Conservation (phyloP, 1,140 invertebrate genomes). For the Triops longicaudatus region DNA sequence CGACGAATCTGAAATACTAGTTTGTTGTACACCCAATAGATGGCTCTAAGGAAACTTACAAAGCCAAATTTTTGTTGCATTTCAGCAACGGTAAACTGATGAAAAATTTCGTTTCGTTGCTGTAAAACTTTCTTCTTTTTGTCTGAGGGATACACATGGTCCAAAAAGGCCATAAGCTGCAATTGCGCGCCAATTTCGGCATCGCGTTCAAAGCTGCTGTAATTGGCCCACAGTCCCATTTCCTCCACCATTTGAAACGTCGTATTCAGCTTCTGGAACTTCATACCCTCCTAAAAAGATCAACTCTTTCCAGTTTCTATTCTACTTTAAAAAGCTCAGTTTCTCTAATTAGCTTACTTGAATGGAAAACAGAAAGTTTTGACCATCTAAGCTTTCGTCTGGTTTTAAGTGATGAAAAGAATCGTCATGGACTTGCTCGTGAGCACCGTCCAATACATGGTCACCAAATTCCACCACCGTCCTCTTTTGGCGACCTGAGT, state of each 20-base stretch:
- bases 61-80: slow-evolving; percentile 26
- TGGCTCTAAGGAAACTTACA: slow-evolving; percentile 24
- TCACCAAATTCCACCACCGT: slow-evolving; percentile 19
- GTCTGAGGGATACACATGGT: slow-evolving; percentile 40
- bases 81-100: slow-evolving; percentile 21
- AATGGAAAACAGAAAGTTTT: slow-evolving; percentile 20
- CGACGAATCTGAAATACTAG: too few species aligned
- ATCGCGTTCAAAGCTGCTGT: not conserved
- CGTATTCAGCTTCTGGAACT: slow-evolving; percentile 16
- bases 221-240: not conserved
- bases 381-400: not conserved
- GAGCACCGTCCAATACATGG: slow-evolving; percentile 16
- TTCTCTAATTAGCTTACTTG: slow-evolving; percentile 19
- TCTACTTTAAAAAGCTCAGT: not conserved
- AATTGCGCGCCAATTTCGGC: slow-evolving; percentile 4
- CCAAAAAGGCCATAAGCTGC: slow-evolving; percentile 10
- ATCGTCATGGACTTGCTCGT: slow-evolving; percentile 18
- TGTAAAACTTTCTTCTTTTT: slow-evolving; percentile 39
- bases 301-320: not conserved
- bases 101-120: slow-evolving; percentile 23
- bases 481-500: slow-evolving; percentile 6
- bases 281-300: slow-evolving; percentile 11
- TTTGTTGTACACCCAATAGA: too few species aligned
- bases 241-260: slow-evolving; percentile 11
- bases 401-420: not conserved